Evolutionary conservation across 2,888 invertebrate species (phyloP), one percentile per base, ranked within the genome.

Genomic region (Ochropleura plecta): DNA sequence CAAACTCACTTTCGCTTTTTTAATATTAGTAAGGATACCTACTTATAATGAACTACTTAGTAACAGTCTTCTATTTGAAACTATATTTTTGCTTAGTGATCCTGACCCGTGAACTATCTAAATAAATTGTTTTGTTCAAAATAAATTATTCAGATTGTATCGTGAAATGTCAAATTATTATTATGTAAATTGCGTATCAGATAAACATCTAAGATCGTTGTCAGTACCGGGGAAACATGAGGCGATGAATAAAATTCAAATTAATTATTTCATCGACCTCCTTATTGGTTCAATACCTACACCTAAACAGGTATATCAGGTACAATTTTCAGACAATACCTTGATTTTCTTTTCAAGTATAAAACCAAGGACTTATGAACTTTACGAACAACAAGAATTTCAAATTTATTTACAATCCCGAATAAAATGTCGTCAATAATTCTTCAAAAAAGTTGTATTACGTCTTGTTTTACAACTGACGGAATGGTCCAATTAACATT

Each of bases 161-260:
- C 64, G 20, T 46, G 44, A 82, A 68, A 77, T 82, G 14, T 44
- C 51, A 82, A 53, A 64, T 68, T 59, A 44, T 67, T 64, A 10
- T 30, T 55, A 57, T 51, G 46, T 48, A 57, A 63, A 76, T 51
- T 1, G 48, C 10, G 30, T 55, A 64, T 60, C 59, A 68, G 67
- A 82, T 64, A 77, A 82, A 40, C 12, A 78, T 78, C 78, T 77
- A 14, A 68, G 67, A 82, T 82, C 51, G 49, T 42, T 68, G 18
- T 53, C 51, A 64, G 20, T 51, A 62, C 12, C 60, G 12, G 9
- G 46, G 76, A 46, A 82, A 76, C 14, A 59, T 40, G 62, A 63
- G 30, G 18, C 63, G 30, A 63, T 76, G 77, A 78, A 78, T 77
- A 64, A 76, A 30, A 53, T 63, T 67, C 55, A 63, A 75, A 78